A percentile compares a stretch with the other conserved stretches of the same genome.
Evolutionary conservation across 2,113 vertebrate species (phyloP).

Genomic region (Strigops habroptila): DNA sequence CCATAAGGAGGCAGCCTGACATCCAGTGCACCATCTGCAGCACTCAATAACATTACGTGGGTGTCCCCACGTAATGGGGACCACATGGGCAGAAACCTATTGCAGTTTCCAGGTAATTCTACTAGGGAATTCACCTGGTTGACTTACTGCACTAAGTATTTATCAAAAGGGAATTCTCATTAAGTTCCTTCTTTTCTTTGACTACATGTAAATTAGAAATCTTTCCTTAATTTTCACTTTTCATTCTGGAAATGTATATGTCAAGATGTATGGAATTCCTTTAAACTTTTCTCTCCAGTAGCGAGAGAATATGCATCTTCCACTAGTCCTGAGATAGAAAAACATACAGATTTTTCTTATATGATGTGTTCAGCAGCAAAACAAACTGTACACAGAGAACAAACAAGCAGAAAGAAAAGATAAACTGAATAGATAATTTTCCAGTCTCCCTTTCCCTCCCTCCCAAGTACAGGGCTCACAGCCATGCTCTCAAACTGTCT

Average conservation of each 20-base stretch:
- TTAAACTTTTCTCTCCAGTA: neutral
- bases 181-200: neutral
- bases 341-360: neutral
- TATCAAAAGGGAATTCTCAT: neutral
- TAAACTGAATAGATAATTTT: neutral
- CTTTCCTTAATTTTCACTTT: neutral
- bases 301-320: neutral
- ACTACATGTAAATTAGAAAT: neutral
- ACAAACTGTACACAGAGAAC: neutral
- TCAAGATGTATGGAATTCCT: neutral
- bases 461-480: neutral
- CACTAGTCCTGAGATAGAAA: neutral
- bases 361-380: neutral
- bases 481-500: neutral
- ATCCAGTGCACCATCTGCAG: neutral
- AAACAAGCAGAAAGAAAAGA: neutral
- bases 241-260: neutral
- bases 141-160: neutral
- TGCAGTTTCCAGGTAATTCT: neutral
- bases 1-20: neutral
- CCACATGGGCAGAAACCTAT: neutral
- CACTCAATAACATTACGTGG: neutral
- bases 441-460: neutral
- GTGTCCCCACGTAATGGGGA: no score
- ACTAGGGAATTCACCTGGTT: neutral